Evolutionary conservation across 2,888 invertebrate species (phyloP).

Genomic region (Rotaria socialis): DNA sequence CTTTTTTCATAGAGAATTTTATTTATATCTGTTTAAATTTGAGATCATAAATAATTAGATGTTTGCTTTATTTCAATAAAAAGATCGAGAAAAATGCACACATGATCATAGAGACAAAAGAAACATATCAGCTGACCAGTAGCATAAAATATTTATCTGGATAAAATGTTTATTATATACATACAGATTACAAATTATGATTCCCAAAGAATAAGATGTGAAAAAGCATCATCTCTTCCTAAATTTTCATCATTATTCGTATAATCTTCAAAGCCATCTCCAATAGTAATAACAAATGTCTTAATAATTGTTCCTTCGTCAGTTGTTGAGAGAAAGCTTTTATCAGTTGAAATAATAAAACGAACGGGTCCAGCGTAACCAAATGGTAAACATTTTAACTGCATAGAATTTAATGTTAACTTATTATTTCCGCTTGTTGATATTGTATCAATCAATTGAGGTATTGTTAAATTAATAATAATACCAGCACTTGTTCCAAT

Average conservation of each 20-base stretch:
- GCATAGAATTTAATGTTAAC: not conserved
- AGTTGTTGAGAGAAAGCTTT: slow-evolving; percentile 48
- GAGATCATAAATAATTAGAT: too few relatives aligned
- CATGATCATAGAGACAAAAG: too few relatives aligned
- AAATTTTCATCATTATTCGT: not conserved
- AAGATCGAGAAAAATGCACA: too few relatives aligned
- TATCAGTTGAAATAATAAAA: slow-evolving; percentile 82
- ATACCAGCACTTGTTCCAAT: slow-evolving; percentile 84
- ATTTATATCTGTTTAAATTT: too few relatives aligned
- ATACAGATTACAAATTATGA: not conserved
- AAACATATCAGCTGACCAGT: too few relatives aligned
- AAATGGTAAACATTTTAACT: slow-evolving; percentile 68
- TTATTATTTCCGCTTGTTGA: not conserved
- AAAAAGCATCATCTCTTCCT: not conserved
- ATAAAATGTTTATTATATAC: too few relatives aligned
- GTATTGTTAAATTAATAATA: slow-evolving; percentile 68
- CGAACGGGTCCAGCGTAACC: slow-evolving; percentile 95
- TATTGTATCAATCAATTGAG: slow-evolving; percentile 64
- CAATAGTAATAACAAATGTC: slow-evolving; percentile 79
- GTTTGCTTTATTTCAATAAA: too few relatives aligned
- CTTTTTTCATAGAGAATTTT: too few relatives aligned
- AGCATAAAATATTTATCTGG: too few relatives aligned
- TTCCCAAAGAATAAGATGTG: not conserved
- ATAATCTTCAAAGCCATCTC: slow-evolving; percentile 94
- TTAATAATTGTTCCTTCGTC: slow-evolving; percentile 48